Base-by-base conservation (phyloP, 2,888 invertebrate genomes). In the Rotaria macrura region DNA sequence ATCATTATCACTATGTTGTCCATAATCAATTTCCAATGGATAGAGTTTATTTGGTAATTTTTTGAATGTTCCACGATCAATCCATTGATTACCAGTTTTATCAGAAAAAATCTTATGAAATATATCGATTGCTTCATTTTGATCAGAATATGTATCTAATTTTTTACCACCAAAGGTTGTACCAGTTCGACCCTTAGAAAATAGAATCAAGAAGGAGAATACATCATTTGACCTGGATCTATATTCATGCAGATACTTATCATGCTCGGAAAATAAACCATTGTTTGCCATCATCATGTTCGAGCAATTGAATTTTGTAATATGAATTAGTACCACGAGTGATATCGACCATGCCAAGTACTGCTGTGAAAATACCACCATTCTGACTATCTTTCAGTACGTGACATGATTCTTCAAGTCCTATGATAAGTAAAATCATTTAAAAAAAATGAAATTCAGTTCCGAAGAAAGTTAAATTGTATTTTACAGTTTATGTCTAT, bases 261-360 rank as follows among this genome's bases (percentile, higher is more conserved):
- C 65, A 85, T 38, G 47, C 20, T 4, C 65, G 79, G 84, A 54
- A 65, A 29, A 74, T 34, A 57, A 40, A 72, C 91, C 91, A 95
- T 92, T 91, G 92, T 20, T 92, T 91, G 34, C 90, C 91, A 1
- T 89, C 91, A 89, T 97, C 95, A 9, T 93, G 91, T 89, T 96
- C 93, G 85, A 99, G 92, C 84, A 97, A 91, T 90, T 99, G 98
- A 85, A 99, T 89, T 87, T 97, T 98, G 91, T 98, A 99, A 91
- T 92, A 99, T 5, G 96, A 96, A 91, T 99, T 99, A 90, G 94
- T 95, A 88, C 95, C 94, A 2, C 92, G 92, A 87, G 95, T 94
- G 52, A 98, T 93, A 90, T 98, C 96, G 0, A 96, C 95, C 87
- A 94, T 91, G 23, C 94, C 94, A 9, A 98, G 93, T 0, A 95